Base-by-base conservation (phyloP, 2,797 vertebrate genomes). In the Erethizon dorsatum region DNA sequence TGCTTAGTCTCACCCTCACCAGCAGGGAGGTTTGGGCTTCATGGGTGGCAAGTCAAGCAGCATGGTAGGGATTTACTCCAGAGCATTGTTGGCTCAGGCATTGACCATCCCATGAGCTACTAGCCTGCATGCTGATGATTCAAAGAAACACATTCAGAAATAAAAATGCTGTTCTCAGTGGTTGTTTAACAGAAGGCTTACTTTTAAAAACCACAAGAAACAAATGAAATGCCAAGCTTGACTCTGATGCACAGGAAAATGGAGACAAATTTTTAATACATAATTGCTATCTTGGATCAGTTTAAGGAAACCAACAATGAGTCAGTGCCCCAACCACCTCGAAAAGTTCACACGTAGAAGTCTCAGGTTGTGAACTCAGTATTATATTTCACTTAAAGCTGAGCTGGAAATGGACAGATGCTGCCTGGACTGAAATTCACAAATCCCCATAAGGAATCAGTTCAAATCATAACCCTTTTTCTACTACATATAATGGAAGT, bases 11-110 rank as follows among this genome's bases (percentile, higher is more conserved):
- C 82, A 85, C n/a, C 69, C 75, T 87, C n/a, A 0, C 67, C 84
- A 83, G 84, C 86, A 83, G 91, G 96, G 90, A 96, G 93, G 83
- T 85, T 90, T 52, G 17, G 59, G 50, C 96, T 94, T 61, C 96
- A 80, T 93, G 96, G 95, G 97, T 96, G 96, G 95, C 75, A 37
- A 80, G 33, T 41, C 13, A 9, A 88, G 85, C 67, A n/a, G 47
- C 50, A 52, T 28, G 69, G 92, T 54, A 69, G 73, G 91, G 75
- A 94, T 91, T 94, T 71, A 77, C 47, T 92, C 31, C 89, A 91
- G 84, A 20, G 6, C 63, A 65, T 56, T 93, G 71, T 93, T 92
- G 94, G 95, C 91, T 90, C 33, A 1, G 17, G 12, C 84, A 94
- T 47, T 65, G 89, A 94, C 82, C 6, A 7, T 69, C 73, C 77